Evolutionary conservation across 1,140 invertebrate genomes (phyloP).

Genomic region (Hylyphantes graminicola): DNA sequence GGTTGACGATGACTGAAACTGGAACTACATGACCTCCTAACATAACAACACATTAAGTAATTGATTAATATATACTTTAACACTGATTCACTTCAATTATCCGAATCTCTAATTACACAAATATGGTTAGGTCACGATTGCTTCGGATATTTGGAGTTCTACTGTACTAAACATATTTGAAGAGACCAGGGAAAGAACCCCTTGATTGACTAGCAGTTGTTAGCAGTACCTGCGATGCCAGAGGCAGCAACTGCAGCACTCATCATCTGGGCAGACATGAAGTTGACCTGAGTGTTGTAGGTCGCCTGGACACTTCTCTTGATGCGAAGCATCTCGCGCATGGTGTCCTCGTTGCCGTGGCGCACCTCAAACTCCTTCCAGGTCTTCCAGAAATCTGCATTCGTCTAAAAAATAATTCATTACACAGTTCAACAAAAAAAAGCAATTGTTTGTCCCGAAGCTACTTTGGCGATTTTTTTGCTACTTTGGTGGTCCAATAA

Average conservation of each 20-base stretch:
- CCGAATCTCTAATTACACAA: too few relatives aligned
- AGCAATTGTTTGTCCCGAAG: too few relatives aligned
- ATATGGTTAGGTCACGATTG: neutral
- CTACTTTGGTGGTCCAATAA: too few relatives aligned
- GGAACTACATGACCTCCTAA: too few relatives aligned
- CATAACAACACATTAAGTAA: too few relatives aligned
- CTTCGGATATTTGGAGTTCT: neutral
- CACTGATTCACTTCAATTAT: too few relatives aligned
- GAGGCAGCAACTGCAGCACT: slow-evolving; percentile 74
- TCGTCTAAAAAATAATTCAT: slow-evolving; percentile 75
- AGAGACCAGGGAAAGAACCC: neutral
- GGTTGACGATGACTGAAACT: too few relatives aligned
- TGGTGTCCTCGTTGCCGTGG: slow-evolving; percentile 99
- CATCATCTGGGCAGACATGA: slow-evolving; percentile 97
- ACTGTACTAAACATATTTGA: neutral
- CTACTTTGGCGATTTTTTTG: too few relatives aligned
- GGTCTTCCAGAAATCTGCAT: slow-evolving; percentile 94
- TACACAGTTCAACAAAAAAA: too few relatives aligned
- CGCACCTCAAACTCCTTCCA: slow-evolving; percentile 99
- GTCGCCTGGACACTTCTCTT: slow-evolving; percentile 97
- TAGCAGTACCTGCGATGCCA: slow-evolving; percentile 61
- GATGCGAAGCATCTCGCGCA: slow-evolving; percentile 98
- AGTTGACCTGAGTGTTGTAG: slow-evolving; percentile 88
- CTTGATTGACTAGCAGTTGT: too few relatives aligned
- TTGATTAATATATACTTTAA: too few relatives aligned